Evolutionary conservation across 2,797 vertebrate genomes (phyloP).

Genomic region (Lepidocolaptes lacrymiger): DNA sequence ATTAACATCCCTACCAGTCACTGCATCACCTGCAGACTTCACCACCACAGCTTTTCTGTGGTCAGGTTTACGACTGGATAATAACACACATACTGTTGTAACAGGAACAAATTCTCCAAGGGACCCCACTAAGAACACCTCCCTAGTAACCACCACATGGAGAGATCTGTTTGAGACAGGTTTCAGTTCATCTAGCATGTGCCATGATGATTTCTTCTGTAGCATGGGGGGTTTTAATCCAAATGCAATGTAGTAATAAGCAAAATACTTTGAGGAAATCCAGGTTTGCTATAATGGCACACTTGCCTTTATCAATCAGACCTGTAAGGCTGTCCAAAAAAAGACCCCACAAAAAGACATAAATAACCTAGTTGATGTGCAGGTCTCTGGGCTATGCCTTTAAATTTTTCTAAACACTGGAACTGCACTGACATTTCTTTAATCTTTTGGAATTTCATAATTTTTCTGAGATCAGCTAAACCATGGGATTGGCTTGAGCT

Average conservation of each 20-base stretch:
- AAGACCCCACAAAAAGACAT: background rate
- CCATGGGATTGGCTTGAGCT: background rate
- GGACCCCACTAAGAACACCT: background rate
- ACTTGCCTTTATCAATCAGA: background rate
- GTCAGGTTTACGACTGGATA: background rate
- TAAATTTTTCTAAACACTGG: background rate
- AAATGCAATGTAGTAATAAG: background rate
- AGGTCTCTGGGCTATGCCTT: background rate
- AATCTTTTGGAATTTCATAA: background rate
- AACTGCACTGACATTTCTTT: background rate
- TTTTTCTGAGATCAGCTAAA: conserved; percentile 37
- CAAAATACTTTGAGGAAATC: background rate
- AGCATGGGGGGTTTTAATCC: rapidly evolving
- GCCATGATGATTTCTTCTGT: background rate
- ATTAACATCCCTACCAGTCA: background rate
- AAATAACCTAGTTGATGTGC: background rate
- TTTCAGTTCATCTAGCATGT: background rate
- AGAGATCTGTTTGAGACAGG: background rate
- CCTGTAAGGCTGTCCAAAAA: background rate
- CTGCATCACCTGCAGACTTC: background rate
- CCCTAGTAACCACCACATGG: background rate
- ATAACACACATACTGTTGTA: background rate
- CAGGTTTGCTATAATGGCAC: background rate
- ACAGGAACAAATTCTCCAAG: background rate
- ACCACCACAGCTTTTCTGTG: background rate